Conservation (phyloP, 2,888 invertebrate genomes). For the Prosapia bicincta region DNA sequence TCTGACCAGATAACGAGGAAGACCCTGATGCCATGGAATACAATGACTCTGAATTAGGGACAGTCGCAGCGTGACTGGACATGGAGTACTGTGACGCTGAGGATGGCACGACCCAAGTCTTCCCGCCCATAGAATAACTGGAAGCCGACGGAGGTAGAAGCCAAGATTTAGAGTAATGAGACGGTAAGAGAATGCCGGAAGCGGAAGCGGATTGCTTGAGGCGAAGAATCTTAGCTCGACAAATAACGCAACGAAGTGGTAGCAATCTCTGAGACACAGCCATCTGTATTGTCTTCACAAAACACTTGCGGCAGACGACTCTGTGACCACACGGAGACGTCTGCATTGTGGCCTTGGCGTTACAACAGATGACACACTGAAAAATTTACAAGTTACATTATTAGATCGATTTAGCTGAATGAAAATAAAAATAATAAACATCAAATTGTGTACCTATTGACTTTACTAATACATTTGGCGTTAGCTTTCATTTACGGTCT, state of each 20-base stretch:
- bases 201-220: slow-evolving; percentile 61
- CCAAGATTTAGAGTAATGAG: slow-evolving; percentile 61
- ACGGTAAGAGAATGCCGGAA: slow-evolving; percentile 47
- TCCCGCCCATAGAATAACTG: slow-evolving; percentile 58
- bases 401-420: no score
- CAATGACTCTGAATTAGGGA: slow-evolving; percentile 76
- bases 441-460: no score
- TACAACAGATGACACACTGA: slow-evolving; percentile 96
- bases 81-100: slow-evolving; percentile 42
- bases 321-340: slow-evolving; percentile 95
- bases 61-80: slow-evolving; percentile 43
- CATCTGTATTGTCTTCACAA: slow-evolving; percentile 97
- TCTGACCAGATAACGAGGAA: slow-evolving; percentile 67
- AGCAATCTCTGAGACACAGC: slow-evolving; percentile 90
- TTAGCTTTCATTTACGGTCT: no score
- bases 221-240: slow-evolving; percentile 82
- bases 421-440: no score
- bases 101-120: slow-evolving; percentile 50
- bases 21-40: slow-evolving; percentile 81
- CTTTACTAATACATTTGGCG: no score
- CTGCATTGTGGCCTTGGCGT: slow-evolving; percentile 95
- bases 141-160: slow-evolving; percentile 56
- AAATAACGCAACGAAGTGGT: slow-evolving; percentile 92
- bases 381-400: no score
- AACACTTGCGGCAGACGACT: slow-evolving; percentile 89